Evolutionary conservation across 2,888 invertebrate species (phyloP).

Genomic region (Esperia sulphurella): DNA sequence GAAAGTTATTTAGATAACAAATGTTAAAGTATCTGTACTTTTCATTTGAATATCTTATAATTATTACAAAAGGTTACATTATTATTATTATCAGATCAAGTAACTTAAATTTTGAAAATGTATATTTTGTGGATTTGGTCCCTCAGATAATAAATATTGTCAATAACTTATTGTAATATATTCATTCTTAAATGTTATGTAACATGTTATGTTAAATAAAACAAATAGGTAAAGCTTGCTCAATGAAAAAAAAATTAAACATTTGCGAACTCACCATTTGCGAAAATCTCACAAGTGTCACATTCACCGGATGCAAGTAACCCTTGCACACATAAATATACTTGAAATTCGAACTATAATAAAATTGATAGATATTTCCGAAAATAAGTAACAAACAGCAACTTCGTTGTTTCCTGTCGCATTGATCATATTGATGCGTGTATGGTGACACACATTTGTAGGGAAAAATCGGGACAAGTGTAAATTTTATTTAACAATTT

Average conservation of each 20-base stretch:
- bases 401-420: constrained; percentile 47
- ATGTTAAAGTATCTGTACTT: too few species aligned
- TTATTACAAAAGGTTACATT: too few species aligned
- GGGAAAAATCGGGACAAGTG: too few species aligned
- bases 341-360: constrained; percentile 23
- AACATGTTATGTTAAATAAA: too few species aligned
- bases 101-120: too few species aligned
- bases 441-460: constrained; percentile 23
- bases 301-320: constrained; percentile 47
- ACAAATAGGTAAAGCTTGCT: too few species aligned
- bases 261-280: constrained; percentile 30
- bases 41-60: too few species aligned
- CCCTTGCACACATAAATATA: constrained; percentile 41
- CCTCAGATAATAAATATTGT: too few species aligned
- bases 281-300: constrained; percentile 45
- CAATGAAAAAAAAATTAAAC: constrained; percentile 3
- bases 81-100: too few species aligned
- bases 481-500: not conserved
- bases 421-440: constrained; percentile 42
- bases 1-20: constrained; percentile 1
- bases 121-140: too few species aligned
- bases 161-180: too few species aligned
- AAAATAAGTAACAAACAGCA: constrained; percentile 38
- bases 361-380: constrained; percentile 25
- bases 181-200: too few species aligned